Conservation (phyloP, 2,888 invertebrate genomes). For the Lepidocyrtoides sp. region DNA sequence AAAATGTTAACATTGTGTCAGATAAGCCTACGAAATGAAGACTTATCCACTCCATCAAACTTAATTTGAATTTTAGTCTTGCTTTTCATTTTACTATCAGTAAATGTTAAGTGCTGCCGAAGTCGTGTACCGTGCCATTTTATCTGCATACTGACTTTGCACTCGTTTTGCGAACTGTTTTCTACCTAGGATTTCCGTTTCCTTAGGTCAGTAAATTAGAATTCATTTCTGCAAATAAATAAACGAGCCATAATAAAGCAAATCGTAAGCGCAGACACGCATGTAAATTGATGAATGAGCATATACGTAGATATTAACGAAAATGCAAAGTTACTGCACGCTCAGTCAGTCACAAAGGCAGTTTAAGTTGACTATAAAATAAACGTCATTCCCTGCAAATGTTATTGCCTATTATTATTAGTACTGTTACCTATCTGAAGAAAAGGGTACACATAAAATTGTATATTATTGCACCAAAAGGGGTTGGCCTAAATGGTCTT, state of each 20-base stretch:
- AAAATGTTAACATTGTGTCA: slow-evolving; percentile 24
- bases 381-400: slow-evolving; percentile 23
- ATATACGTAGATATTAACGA: slow-evolving; percentile 13
- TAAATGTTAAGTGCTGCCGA: neutral
- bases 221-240: slow-evolving; percentile 21
- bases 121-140: neutral
- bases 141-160: neutral
- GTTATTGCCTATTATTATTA: neutral
- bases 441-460: neutral
- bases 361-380: neutral
- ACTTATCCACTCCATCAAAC: slow-evolving; percentile 40
- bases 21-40: neutral
- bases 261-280: slow-evolving; percentile 15
- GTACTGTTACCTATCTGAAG: neutral
- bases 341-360: neutral
- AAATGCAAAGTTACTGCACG: neutral
- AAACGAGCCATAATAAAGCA: slow-evolving; percentile 4
- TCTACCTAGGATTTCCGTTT: slow-evolving; percentile 76
- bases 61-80: slow-evolving; percentile 18
- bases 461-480: slow-evolving; percentile 4
- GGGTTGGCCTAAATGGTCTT: slow-evolving; percentile 39
- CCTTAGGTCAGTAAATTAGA: slow-evolving; percentile 78
- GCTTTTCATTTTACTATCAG: neutral
- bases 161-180: slow-evolving; percentile 12
- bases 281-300: slow-evolving; percentile 34